Evolutionary conservation across 2,113 vertebrate genomes (phyloP).

Genomic region (Oostethus manadensis): DNA sequence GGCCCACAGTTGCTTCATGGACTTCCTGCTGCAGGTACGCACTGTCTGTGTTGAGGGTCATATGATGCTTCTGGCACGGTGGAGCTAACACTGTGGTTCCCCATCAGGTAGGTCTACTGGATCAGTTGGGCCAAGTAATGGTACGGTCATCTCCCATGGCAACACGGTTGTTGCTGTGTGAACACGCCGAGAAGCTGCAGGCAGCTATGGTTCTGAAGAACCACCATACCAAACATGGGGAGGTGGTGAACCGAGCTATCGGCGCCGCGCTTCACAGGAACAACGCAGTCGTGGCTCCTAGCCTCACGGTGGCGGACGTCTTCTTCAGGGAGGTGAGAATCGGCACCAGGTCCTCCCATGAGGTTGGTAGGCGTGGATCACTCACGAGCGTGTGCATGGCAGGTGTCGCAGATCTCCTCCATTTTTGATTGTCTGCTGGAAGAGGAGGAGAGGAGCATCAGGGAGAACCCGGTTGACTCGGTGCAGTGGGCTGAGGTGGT

Average conservation of each 20-base stretch:
- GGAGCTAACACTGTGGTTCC: neutral
- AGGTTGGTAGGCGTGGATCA: neutral
- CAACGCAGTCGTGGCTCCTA: constrained; percentile 67
- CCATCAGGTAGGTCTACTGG: constrained; percentile 82
- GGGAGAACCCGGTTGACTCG: constrained; percentile 72
- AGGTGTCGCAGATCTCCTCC: constrained; percentile 91
- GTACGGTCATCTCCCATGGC: constrained; percentile 78
- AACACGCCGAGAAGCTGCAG: constrained; percentile 88
- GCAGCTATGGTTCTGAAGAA: constrained; percentile 89
- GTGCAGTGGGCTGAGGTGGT: constrained; percentile 85
- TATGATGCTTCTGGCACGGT: neutral
- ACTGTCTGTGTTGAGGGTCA: neutral
- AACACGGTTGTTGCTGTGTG: constrained; percentile 84
- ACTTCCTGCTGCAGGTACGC: constrained; percentile 88
- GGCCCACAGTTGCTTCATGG: constrained; percentile 89
- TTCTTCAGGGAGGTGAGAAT: constrained; percentile 90
- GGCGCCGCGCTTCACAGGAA: constrained; percentile 73
- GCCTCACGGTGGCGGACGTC: constrained; percentile 87
- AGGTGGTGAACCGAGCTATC: constrained; percentile 83
- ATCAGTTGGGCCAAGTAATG: constrained; percentile 70
- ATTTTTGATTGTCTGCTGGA: constrained; percentile 90
- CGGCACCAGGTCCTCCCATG: neutral
- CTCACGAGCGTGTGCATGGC: neutral
- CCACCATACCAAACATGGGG: constrained; percentile 80
- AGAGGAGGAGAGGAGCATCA: constrained; percentile 83